Percentiles rank a stretch among this genome's conserved stretches.
Conservation (phyloP, 2,888 invertebrate genomes). For the Ormyrus nitidulus region DNA sequence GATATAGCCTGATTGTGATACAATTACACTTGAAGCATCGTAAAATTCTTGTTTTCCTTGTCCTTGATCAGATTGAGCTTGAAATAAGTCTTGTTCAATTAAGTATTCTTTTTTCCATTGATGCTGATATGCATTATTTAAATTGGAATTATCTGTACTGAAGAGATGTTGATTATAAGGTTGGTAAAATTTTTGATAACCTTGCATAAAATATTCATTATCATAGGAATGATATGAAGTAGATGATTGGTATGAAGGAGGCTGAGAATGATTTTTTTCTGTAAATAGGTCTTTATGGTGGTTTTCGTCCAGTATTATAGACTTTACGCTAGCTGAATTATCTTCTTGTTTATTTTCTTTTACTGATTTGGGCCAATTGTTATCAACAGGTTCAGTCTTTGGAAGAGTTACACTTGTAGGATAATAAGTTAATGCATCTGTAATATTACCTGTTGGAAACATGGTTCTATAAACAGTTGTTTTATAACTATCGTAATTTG, state of each 20-base stretch:
- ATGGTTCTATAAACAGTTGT: conserved; percentile 81
- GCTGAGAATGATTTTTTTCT: conserved; percentile 68
- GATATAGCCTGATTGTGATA: conserved; percentile 87
- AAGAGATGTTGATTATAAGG: conserved; percentile 66
- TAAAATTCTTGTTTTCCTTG: conserved; percentile 74
- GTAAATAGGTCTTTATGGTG: conserved; percentile 69
- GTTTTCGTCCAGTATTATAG: conserved; percentile 68
- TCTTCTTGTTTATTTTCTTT: conserved; percentile 78
- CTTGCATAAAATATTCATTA: conserved; percentile 69
- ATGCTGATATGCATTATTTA: conserved; percentile 4
- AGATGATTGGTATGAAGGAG: conserved; percentile 69
- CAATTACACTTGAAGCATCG: conserved; percentile 80
- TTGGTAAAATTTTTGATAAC: conserved; percentile 71
- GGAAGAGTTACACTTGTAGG: conserved; percentile 82
- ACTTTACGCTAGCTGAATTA: conserved; percentile 77
- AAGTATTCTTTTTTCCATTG: conserved; percentile 19
- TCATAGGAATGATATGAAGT: conserved; percentile 70
- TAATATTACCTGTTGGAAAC: conserved; percentile 84
- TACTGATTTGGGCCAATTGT: conserved; percentile 79
- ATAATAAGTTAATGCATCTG: conserved; percentile 89
- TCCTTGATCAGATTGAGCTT: conserved; percentile 59
- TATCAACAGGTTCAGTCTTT: conserved; percentile 78
- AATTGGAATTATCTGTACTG: conserved; percentile 58
- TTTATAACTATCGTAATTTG: conserved; percentile 82
- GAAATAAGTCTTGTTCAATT: not conserved